Conservation (phyloP, 2,888 invertebrate species). For the Oxycera nigricornis region DNA sequence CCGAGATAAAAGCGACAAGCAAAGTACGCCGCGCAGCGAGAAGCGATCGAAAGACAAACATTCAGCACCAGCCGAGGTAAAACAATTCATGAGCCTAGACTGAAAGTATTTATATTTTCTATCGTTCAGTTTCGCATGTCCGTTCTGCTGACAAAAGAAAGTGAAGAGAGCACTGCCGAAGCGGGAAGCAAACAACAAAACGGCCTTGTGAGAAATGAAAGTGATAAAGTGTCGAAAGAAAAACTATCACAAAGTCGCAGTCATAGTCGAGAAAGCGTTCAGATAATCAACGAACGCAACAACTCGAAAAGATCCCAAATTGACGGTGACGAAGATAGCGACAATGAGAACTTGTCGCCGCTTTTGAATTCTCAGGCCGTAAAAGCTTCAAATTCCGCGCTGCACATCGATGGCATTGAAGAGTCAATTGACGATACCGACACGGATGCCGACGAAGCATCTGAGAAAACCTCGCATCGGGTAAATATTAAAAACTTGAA, state of each 20-base stretch:
- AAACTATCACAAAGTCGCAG: constrained; percentile 58
- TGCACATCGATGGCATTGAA: constrained; percentile 64
- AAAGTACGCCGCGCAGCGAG: constrained; percentile 56
- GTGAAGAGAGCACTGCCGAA: constrained; percentile 60
- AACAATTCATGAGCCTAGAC: not conserved
- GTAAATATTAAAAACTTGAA: constrained; percentile 14
- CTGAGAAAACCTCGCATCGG: constrained; percentile 18
- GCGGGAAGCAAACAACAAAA: constrained; percentile 54
- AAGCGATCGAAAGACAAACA: constrained; percentile 54
- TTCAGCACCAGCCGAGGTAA: constrained; percentile 23
- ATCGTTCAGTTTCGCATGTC: constrained; percentile 72
- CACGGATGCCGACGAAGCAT: constrained; percentile 61
- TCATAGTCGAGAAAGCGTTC: constrained; percentile 65
- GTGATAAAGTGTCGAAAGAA: constrained; percentile 48
- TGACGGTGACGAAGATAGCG: constrained; percentile 73
- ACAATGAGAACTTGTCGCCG: constrained; percentile 83
- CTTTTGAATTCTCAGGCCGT: constrained; percentile 63
- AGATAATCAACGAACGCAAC: constrained; percentile 67
- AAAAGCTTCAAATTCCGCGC: constrained; percentile 42
- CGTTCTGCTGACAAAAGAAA: constrained; percentile 72
- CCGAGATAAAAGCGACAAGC: constrained; percentile 55
- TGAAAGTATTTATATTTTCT: not conserved
- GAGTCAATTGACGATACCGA: constrained; percentile 71
- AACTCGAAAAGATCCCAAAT: constrained; percentile 34
- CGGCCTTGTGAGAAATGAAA: constrained; percentile 21